Base-by-base conservation (phyloP, 2,888 invertebrate genomes). In the Ectobius pallidus region DNA sequence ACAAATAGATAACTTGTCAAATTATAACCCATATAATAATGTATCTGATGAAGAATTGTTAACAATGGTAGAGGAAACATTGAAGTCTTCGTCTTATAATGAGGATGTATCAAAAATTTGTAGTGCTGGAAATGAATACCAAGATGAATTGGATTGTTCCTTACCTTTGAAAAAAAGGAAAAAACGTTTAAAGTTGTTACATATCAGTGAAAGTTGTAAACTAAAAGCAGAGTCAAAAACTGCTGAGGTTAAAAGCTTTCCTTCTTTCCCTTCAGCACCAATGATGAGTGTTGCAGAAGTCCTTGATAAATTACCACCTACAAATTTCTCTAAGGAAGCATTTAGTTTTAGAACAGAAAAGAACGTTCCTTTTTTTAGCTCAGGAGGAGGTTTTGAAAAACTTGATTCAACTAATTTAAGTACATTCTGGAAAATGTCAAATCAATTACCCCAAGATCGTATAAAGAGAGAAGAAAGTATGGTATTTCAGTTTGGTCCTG, bases 241-340 rank as follows among this genome's bases (percentile, higher is more conserved):
- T 25, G 0, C 11, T 14, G 11, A 16, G 14, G 11, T 22, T 14
- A 14, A 52, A 9, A 58, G 58, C 18, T 58, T 58, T 32, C 58
- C 58, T 2, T 58, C 58, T 2, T 58, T 30, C 27, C 58, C 58
- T 14, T 30, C 22, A 32, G 9, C n/a, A 25, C 58, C 58, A 16
- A 58, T 58, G 58, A 58, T 58, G 14, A 58, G 58, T 58, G 30
- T 58, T 30, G 58, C 58, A 58, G 30, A 58, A 58, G 16, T 58
- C 4, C 34, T 34, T 34, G 7, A 34, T 6, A 34, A 34, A n/a
- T n/a, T n/a, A n/a, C n/a, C n/a, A n/a, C n/a, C n/a, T n/a, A n/a
- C n/a, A n/a, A n/a, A n/a, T n/a, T n/a, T n/a, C n/a, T n/a, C n/a
- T n/a, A n/a, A n/a, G n/a, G n/a, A n/a, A n/a, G n/a, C n/a, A n/a